Evolutionary conservation across 2,888 invertebrate genomes (phyloP), one percentile per base, ranked within the genome.

Genomic region (Lissocephala sabroskyi): DNA sequence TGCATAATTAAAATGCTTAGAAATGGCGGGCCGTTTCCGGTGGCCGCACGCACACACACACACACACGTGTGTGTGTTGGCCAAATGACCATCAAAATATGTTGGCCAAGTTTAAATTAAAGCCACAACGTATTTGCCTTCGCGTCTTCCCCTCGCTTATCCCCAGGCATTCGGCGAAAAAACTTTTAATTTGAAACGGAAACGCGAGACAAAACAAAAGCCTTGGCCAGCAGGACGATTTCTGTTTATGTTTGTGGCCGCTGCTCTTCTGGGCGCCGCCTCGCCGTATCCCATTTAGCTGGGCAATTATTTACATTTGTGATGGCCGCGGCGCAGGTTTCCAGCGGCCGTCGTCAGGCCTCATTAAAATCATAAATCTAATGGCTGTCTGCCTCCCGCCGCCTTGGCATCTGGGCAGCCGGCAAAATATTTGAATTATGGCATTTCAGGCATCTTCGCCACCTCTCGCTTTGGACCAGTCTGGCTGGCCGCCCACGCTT

Each of bases 331-430:
- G 54, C 41, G 43, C 45, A 50, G 29, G 30, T 46, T 41, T 37
- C 36, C 50, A 41, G 28, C 0, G 17, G 35, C 14, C 37, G 30
- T 62, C 54, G 23, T 7, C 23, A 23, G 7, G 23, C 45, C 40
- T 68, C 62, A 74, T 70, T 64, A 52, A 62, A 59, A 64, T 56
- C 66, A 66, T 68, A 73, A 68, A 73, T 68, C 64, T 68, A 61
- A 61, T 61, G 70, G 56, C 28, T 29, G n/a, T n/a, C n/a, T n/a
- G n/a, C n/a, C 23, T 23, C 23, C 3, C 3, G 23, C 23, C 23
- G 42, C 29, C 19, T 40, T 28, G 26, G 41, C n/a, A 5, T 23
- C 7, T 23, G 7, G 3, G 23, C 3, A 48, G 49, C 44, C 56
- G 35, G 35, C 35, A 59, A 40, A 41, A 39, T 35, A 28, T 51